phyloP scores from a whole-genome alignment of 2,888 invertebrate genomes.

The Phasia obesa region DNA sequence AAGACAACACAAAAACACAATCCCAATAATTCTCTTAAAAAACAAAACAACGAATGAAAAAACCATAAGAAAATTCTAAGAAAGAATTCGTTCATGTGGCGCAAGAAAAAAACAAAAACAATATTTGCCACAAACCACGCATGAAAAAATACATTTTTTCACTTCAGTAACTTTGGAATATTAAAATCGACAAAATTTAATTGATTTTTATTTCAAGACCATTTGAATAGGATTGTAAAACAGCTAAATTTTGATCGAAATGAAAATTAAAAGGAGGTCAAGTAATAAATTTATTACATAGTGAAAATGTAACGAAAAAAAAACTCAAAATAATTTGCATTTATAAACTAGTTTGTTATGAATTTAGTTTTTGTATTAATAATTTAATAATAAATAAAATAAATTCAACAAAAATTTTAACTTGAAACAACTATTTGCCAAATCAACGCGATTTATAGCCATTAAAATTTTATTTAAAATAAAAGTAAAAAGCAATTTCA shows the following conservation, averaged over 20 bases:
- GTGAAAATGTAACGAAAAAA: neutral
- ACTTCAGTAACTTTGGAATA: slow-evolving; percentile 49
- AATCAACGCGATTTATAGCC: too few species aligned
- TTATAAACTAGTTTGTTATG: too few species aligned
- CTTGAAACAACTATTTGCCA: too few species aligned
- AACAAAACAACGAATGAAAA: neutral
- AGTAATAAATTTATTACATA: neutral
- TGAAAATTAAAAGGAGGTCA: neutral
- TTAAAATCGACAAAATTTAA: neutral
- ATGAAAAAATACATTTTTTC: slow-evolving; percentile 47
- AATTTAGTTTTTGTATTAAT: too few species aligned
- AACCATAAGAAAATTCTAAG: neutral
- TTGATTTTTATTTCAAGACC: neutral
- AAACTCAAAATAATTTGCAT: neutral
- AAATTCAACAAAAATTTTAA: too few species aligned
- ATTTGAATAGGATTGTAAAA: neutral
- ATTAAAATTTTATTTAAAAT: too few species aligned
- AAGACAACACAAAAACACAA: slow-evolving; percentile 1
- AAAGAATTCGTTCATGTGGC: slow-evolving; percentile 28
- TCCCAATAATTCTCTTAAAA: slow-evolving; percentile 7
- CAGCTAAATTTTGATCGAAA: neutral
- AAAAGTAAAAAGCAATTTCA: too few species aligned
- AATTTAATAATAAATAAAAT: too few species aligned
- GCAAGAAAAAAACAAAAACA: slow-evolving; percentile 13
- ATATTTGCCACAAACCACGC: slow-evolving; percentile 38